Percentiles rank a stretch among this genome's conserved stretches.
Conservation (phyloP, 2,888 invertebrate species). For the Empis livida region DNA sequence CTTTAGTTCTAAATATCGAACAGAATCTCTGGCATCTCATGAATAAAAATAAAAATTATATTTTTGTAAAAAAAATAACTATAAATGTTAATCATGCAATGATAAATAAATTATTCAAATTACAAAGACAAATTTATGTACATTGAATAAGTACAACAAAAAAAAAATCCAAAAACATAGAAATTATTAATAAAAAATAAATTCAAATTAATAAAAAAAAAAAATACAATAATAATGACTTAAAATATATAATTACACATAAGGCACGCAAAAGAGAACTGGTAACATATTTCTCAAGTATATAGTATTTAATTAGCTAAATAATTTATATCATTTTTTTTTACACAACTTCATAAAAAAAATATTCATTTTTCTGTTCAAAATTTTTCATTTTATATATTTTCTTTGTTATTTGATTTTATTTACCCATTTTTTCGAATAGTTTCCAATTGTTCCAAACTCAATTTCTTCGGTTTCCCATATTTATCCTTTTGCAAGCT, state of each 20-base stretch:
- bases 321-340: too few species aligned
- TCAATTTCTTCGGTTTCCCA: slow-evolving; percentile 69
- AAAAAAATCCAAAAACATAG: slow-evolving; percentile 1
- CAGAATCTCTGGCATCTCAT: too few species aligned
- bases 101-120: slow-evolving; percentile 7
- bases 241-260: slow-evolving; percentile 6
- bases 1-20: too few species aligned
- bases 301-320: too few species aligned
- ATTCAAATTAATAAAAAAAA: slow-evolving; percentile 8
- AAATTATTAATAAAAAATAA: slow-evolving; percentile 8
- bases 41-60: too few species aligned
- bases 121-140: slow-evolving; percentile 3
- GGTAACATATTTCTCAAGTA: not conserved
- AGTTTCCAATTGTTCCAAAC: slow-evolving; percentile 61
- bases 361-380: too few species aligned
- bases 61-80: too few species aligned
- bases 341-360: too few species aligned
- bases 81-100: not conserved
- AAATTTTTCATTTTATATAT: slow-evolving; percentile 9
- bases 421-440: slow-evolving; percentile 66
- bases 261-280: not conserved
- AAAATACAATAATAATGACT: slow-evolving; percentile 5
- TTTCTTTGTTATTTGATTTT: slow-evolving; percentile 22
- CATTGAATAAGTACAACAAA: not conserved
- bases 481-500: slow-evolving; percentile 81